These are phyloP conservation scores for Sternotherus odoratus DNA, from an alignment of 2,797 vertebrate genomes.

Conservation along the genomic window DNA sequence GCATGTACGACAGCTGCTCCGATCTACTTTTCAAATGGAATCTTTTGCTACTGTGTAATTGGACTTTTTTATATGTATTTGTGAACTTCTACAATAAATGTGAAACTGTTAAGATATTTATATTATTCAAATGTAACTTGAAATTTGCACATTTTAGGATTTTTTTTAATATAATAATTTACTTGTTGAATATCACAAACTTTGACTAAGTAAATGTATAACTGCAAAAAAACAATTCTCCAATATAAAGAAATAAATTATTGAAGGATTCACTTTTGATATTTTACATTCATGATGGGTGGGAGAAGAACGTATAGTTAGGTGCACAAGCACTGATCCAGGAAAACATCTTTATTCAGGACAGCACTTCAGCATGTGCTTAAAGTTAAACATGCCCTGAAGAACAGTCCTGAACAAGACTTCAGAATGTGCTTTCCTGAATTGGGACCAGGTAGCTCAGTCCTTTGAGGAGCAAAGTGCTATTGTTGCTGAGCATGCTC, in stretches of 20 bases:
- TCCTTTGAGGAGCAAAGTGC: not conserved
- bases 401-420: not conserved
- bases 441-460: not conserved
- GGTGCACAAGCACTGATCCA: not conserved
- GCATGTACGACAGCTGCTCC: not conserved
- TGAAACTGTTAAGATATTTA: constrained; percentile 81
- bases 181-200: constrained; percentile 51
- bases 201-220: constrained; percentile 66
- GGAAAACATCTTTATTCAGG: not conserved
- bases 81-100: constrained; percentile 73
- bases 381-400: not conserved
- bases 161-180: constrained; percentile 65
- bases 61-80: constrained; percentile 69
- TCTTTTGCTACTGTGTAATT: constrained; percentile 26
- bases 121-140: constrained; percentile 78
- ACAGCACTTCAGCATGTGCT: not conserved
- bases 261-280: constrained; percentile 73
- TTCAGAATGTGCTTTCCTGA: not conserved
- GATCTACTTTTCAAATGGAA: constrained; percentile 47
- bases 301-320: not conserved
- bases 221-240: constrained; percentile 56
- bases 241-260: constrained; percentile 81
- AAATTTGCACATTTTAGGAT: constrained; percentile 82
- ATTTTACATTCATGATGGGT: constrained; percentile 22
- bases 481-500: not conserved